Base-by-base conservation (phyloP, 2,113 vertebrate genomes). In the Acrocephalus kingi region DNA sequence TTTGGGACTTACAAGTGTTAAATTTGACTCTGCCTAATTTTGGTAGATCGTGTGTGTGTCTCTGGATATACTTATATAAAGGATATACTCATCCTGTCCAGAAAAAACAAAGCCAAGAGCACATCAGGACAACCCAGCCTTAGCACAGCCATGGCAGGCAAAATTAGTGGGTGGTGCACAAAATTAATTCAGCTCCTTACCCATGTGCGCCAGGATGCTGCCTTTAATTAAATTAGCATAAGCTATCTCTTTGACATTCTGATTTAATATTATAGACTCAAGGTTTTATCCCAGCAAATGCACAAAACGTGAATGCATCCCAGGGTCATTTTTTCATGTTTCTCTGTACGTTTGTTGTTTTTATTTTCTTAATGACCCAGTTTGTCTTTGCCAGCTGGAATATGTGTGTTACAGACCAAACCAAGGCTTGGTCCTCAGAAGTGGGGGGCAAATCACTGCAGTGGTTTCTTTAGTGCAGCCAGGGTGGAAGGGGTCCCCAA, bases 171-270 rank as follows among this genome's bases (percentile, higher is more conserved):
- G 81, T 78, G 69, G 61, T 54, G 27, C 46, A 31, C 78, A 85
- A 20, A 62, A 75, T 91, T 85, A 94, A 90, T 89, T 94, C 72
- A 31, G 46, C 31, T 95, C 74, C 90, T 93, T 37, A 93, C 58
- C 58, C 64, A 28, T 49, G 68, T 67, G 72, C 3, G 14, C 74
- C 91, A 95, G 89, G 91, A 95, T 74, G 67, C 55, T 94, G 81
- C 72, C 72, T 94, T 91, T 95, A 96, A 96, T 96, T 96, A 94
- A 96, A 96, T 96, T 96, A 97, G 75, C 95, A 97, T 92, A 96
- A 94, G 82, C 78, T 83, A 24, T 76, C n/a, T 90, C 90, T 83
- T 87, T 91, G 93, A 93, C 79, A 73, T 63, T 88, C 78, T 87
- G 67, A 95, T 94, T 94, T 80, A 89, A 71, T 63, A n/a, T 80